These are phyloP conservation scores for Phrixothrix hirtus DNA, from an alignment of 2,888 invertebrate species.

Conservation along the genomic window DNA sequence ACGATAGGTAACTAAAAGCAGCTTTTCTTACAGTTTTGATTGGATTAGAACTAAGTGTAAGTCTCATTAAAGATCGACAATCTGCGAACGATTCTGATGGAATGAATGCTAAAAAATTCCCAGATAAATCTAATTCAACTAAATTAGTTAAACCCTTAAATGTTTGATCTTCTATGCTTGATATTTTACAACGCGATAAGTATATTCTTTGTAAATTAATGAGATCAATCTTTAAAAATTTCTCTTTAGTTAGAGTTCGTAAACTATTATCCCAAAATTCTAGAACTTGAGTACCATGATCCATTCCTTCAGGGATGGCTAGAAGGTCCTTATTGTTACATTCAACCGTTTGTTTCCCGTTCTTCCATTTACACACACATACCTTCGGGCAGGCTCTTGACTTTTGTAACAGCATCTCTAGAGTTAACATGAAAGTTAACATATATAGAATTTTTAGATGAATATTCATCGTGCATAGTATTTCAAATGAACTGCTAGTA, in stretches of 20 bases:
- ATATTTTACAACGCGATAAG: constrained; percentile 76
- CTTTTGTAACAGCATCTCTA: constrained; percentile 25
- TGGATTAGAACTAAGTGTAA: constrained; percentile 80
- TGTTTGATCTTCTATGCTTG: constrained; percentile 76
- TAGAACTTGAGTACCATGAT: constrained; percentile 83
- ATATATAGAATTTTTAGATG: constrained; percentile 28
- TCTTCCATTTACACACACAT: constrained; percentile 91
- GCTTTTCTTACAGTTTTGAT: constrained; percentile 72
- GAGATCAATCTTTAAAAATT: constrained; percentile 77
- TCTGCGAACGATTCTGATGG: constrained; percentile 79
- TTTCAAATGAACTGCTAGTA: too few species aligned
- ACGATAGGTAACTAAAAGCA: constrained; percentile 74
- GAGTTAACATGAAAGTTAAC: constrained; percentile 27
- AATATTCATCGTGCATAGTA: constrained; percentile 30
- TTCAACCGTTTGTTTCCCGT: constrained; percentile 88
- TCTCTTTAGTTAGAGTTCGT: constrained; percentile 75
- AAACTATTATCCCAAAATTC: constrained; percentile 84
- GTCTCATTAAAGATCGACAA: constrained; percentile 80
- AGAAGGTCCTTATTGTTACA: constrained; percentile 78
- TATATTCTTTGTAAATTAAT: constrained; percentile 87
- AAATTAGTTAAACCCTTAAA: constrained; percentile 84
- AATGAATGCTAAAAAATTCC: constrained; percentile 76
- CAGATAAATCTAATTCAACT: constrained; percentile 84
- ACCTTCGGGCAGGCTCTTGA: constrained; percentile 70
- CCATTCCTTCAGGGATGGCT: constrained; percentile 77